phyloP scores from a whole-genome alignment of 2,888 invertebrate species.

The Meloe dianella region DNA sequence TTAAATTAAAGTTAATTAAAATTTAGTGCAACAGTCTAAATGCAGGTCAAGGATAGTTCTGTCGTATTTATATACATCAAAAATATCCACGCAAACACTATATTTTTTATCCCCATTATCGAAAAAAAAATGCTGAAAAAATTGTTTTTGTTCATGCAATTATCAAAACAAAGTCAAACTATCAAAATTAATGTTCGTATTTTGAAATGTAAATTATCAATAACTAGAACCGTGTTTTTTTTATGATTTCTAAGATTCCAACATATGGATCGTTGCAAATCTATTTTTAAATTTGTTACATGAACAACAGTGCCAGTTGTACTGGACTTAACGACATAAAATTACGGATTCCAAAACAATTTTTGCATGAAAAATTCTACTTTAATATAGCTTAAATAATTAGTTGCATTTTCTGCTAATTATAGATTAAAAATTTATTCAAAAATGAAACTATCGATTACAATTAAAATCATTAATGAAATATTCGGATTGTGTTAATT shows the following conservation, averaged over 20 bases:
- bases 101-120: too few relatives aligned
- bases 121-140: not conserved
- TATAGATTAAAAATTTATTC: not conserved
- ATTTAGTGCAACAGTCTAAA: not conserved
- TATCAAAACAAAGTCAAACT: not conserved
- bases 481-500: not conserved
- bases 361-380: too few relatives aligned
- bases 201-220: not conserved
- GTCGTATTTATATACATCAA: not conserved
- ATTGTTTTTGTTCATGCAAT: not conserved
- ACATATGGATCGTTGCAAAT: not conserved
- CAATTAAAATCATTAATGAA: not conserved
- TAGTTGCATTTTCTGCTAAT: not conserved
- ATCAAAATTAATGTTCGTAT: not conserved
- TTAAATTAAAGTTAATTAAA: not conserved
- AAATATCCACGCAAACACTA: not conserved
- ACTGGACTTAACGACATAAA: too few relatives aligned
- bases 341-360: too few relatives aligned
- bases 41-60: not conserved
- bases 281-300: not conserved
- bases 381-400: too few relatives aligned
- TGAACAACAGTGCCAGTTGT: not conserved
- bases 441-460: not conserved
- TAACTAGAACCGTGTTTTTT: not conserved
- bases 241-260: not conserved